These are phyloP conservation scores for Sylvilagus bachmani DNA, from an alignment of 2,113 vertebrate genomes.

Conservation along the genomic window DNA sequence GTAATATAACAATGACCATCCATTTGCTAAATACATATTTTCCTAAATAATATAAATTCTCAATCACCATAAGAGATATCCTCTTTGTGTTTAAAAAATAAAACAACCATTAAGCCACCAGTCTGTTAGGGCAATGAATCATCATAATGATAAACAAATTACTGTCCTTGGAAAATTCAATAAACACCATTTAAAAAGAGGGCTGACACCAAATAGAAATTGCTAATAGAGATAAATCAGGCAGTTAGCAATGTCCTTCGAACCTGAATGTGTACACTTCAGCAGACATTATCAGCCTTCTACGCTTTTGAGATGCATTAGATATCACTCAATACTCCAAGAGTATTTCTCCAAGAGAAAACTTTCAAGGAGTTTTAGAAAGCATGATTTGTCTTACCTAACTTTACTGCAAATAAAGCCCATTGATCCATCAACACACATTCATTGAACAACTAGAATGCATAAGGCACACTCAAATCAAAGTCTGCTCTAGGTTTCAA, in stretches of 20 bases:
- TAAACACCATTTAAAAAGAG: slow-evolving; percentile 69
- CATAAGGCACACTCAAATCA: slow-evolving; percentile 17
- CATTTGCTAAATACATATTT: slow-evolving; percentile 65
- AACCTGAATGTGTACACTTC: slow-evolving; percentile 51
- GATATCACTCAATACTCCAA: not conserved
- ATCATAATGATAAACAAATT: slow-evolving; percentile 74
- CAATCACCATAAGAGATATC: slow-evolving; percentile 26
- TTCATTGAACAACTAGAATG: slow-evolving; percentile 42
- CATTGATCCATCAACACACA: not conserved
- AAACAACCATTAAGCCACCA: not conserved
- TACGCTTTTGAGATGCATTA: slow-evolving; percentile 63
- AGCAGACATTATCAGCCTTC: slow-evolving; percentile 51
- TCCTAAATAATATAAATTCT: slow-evolving; percentile 63
- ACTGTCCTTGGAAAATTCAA: slow-evolving; percentile 71
- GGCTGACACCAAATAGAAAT: slow-evolving; percentile 60
- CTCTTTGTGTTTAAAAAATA: slow-evolving; percentile 54
- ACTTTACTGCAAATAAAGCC: slow-evolving; percentile 40
- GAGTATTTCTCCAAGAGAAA: slow-evolving; percentile 21
- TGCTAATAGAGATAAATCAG: slow-evolving; percentile 71
- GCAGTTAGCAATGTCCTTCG: slow-evolving; percentile 57
- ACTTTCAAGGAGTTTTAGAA: slow-evolving; percentile 51
- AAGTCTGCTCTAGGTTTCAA: slow-evolving; percentile 9
- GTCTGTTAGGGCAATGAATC: slow-evolving; percentile 64
- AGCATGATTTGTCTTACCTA: slow-evolving; percentile 44
- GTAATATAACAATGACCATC: slow-evolving; percentile 27